A percentile compares a stretch with the other conserved stretches of the same genome.
Conservation (phyloP, 2,888 invertebrate species). For the Pyrochroa serraticornis region DNA sequence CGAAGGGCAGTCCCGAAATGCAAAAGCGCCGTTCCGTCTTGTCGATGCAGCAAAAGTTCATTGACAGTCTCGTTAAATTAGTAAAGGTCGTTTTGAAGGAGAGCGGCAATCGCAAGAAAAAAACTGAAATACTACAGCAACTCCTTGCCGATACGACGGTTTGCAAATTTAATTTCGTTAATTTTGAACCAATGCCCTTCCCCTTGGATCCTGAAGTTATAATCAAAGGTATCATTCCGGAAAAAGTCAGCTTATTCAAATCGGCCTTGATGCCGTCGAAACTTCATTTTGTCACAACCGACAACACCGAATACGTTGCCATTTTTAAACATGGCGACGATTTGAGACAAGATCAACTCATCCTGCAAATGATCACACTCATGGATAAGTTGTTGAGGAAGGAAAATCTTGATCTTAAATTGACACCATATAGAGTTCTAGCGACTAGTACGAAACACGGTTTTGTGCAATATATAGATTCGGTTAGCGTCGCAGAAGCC, state of each 20-base stretch:
- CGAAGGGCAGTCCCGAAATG: constrained; percentile 72
- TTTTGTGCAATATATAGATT: constrained; percentile 95
- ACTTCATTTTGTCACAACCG: constrained; percentile 84
- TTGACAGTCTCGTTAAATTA: constrained; percentile 86
- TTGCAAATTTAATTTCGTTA: constrained; percentile 85
- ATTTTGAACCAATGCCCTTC: constrained; percentile 91
- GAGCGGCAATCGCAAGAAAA: constrained; percentile 89
- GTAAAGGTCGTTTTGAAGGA: constrained; percentile 89
- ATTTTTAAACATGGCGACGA: constrained; percentile 99
- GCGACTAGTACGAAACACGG: constrained; percentile 97
- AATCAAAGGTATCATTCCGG: constrained; percentile 86
- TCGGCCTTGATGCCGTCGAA: constrained; percentile 95
- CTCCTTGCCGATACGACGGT: constrained; percentile 80
- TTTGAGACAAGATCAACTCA: constrained; percentile 94
- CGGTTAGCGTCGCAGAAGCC: constrained; percentile 91
- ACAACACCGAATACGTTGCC: constrained; percentile 85
- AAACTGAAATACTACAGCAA: constrained; percentile 87
- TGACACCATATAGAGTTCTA: constrained; percentile 94
- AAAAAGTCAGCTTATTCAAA: constrained; percentile 92
- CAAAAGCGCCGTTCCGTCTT: constrained; percentile 79
- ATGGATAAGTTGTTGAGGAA: constrained; percentile 95
- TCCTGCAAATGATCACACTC: constrained; percentile 95
- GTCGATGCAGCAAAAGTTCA: constrained; percentile 85
- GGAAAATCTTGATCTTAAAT: constrained; percentile 94
- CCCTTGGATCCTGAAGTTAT: constrained; percentile 89